Conservation (phyloP, 2,113 vertebrate species). For the Campylomormyrus tamandua region DNA sequence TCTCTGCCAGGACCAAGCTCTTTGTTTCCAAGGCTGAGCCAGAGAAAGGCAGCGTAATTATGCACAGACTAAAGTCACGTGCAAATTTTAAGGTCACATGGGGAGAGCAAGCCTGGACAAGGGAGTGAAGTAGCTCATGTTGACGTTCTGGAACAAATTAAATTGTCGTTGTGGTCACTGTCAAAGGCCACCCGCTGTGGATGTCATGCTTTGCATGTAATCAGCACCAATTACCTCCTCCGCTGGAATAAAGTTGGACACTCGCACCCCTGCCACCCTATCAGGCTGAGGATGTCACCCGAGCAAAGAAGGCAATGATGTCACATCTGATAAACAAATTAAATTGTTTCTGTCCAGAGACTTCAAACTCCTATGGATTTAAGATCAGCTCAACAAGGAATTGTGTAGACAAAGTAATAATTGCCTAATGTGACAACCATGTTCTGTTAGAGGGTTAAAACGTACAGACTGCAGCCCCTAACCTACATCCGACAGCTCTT, state of each 20-base stretch:
- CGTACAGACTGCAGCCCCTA: neutral
- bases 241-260: neutral
- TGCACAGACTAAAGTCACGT: neutral
- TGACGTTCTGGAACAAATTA: constrained; percentile 35
- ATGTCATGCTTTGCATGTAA: constrained; percentile 43
- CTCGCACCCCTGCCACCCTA: neutral
- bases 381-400: neutral
- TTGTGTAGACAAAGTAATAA: neutral
- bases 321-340: neutral
- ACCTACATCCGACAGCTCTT: neutral
- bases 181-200: constrained; percentile 34
- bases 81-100: neutral
- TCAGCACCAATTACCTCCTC: constrained; percentile 20
- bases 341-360: neutral
- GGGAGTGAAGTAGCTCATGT: constrained; percentile 1
- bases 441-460: neutral
- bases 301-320: neutral
- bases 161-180: constrained; percentile 35
- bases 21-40: neutral
- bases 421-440: neutral
- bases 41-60: neutral
- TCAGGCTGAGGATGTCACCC: neutral
- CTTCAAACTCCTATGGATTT: neutral
- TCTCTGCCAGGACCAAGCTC: neutral
- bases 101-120: neutral